phyloP scores from a whole-genome alignment of 2,797 vertebrate species.

The Kryptolebias ocellatus region DNA sequence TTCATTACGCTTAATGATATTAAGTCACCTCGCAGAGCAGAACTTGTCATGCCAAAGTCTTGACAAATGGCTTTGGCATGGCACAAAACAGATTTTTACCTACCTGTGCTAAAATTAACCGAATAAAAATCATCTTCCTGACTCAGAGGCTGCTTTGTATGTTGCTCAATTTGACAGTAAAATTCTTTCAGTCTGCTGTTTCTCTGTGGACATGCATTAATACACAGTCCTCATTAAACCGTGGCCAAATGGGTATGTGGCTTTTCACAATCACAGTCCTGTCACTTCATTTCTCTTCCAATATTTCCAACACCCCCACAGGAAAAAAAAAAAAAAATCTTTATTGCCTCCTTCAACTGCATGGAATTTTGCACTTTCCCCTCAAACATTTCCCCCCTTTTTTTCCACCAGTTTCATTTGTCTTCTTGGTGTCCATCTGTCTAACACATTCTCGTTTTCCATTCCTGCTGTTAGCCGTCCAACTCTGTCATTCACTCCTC shows the following conservation, averaged over 20 bases:
- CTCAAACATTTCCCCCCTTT: conserved; percentile 1
- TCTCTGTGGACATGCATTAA: not conserved
- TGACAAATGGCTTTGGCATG: no score
- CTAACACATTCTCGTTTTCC: conserved; percentile 48
- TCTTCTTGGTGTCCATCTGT: conserved; percentile 19
- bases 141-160: not conserved
- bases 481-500: conserved; percentile 57
- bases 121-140: not conserved
- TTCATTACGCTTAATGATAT: not conserved
- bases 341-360: conserved; percentile 8
- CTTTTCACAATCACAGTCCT: conserved; percentile 22
- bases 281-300: conserved; percentile 7
- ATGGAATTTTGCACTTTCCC: conserved; percentile 34
- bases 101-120: not conserved
- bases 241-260: conserved; percentile 55
- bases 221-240: conserved; percentile 49
- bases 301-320: not conserved
- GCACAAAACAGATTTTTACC: no score
- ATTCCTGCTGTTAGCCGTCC: conserved; percentile 34
- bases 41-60: not conserved
- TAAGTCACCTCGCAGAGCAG: not conserved
- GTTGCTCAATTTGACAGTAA: not conserved
- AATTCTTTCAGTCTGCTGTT: not conserved
- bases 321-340: conserved; percentile 6
- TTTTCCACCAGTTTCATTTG: not conserved